Evolutionary conservation across 2,888 invertebrate species (phyloP).

Genomic region (Baccha elongata): DNA sequence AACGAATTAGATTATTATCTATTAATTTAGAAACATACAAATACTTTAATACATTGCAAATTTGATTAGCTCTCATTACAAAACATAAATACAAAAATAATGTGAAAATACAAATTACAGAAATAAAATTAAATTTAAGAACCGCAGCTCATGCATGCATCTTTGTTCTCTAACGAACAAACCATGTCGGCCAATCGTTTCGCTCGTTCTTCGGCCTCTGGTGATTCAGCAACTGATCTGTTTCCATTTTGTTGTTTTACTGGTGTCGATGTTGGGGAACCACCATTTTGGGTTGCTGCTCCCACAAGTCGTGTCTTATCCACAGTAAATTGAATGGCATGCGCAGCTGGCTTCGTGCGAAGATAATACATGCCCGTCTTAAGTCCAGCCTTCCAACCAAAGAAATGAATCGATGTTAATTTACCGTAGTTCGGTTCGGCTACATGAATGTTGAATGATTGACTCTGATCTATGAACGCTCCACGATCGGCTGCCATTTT

Average conservation of each 20-base stretch:
- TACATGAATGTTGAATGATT: slow-evolving; percentile 98
- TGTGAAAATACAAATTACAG: slow-evolving; percentile 8
- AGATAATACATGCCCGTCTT: slow-evolving; percentile 99
- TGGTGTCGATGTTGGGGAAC: slow-evolving; percentile 33
- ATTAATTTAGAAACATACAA: slow-evolving; percentile 18
- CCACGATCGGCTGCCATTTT: slow-evolving; percentile 99
- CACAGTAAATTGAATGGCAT: slow-evolving; percentile 98
- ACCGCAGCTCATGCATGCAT: slow-evolving; percentile 93
- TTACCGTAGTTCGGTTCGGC: slow-evolving; percentile 97
- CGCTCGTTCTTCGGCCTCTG: slow-evolving; percentile 77
- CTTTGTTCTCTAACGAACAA: slow-evolving; percentile 94
- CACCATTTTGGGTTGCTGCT: slow-evolving; percentile 68
- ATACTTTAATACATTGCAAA: slow-evolving; percentile 42
- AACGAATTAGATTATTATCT: neutral
- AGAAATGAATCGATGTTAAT: slow-evolving; percentile 98
- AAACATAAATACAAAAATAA: slow-evolving; percentile 16
- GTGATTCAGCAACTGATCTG: slow-evolving; percentile 32
- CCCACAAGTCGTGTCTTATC: slow-evolving; percentile 88
- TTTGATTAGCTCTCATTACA: neutral
- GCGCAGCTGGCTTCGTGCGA: slow-evolving; percentile 97
- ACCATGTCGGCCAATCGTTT: slow-evolving; percentile 89
- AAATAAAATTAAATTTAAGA: slow-evolving; percentile 83
- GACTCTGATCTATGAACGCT: slow-evolving; percentile 99
- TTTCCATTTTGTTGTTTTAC: slow-evolving; percentile 43
- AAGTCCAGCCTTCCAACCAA: slow-evolving; percentile 97